These are phyloP conservation scores for Lordiphosa andalusiaca DNA, from an alignment of 2,888 invertebrate species.

Conservation along the genomic window DNA sequence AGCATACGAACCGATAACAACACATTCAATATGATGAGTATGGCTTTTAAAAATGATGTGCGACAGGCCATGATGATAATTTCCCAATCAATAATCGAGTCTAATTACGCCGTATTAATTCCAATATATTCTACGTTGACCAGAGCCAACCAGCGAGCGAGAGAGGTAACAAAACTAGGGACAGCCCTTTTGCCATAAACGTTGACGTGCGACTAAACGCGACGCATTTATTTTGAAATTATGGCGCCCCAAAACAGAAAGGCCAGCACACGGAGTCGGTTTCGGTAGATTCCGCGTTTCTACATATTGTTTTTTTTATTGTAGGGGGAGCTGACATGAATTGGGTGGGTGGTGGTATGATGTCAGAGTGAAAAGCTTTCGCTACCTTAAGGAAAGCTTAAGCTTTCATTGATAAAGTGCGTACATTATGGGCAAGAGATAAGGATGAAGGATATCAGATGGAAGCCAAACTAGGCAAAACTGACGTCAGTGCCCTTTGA, in stretches of 20 bases:
- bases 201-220: slow-evolving; percentile 64
- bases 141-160: slow-evolving; percentile 4
- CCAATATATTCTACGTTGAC: slow-evolving; percentile 13
- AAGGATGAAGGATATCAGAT: slow-evolving; percentile 16
- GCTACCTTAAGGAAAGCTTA: background rate
- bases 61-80: slow-evolving; percentile 68
- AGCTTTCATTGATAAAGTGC: slow-evolving; percentile 23
- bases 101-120: slow-evolving; percentile 30
- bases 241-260: slow-evolving; percentile 50
- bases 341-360: slow-evolving; percentile 31
- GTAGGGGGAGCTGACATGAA: background rate
- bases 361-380: slow-evolving; percentile 28
- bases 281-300: slow-evolving; percentile 32
- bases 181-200: slow-evolving; percentile 57
- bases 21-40: slow-evolving; percentile 70
- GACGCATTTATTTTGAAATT: slow-evolving; percentile 62
- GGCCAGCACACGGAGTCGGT: slow-evolving; percentile 24
- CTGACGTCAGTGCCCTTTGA: slow-evolving; percentile 2
- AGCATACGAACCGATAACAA: slow-evolving; percentile 74
- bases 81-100: slow-evolving; percentile 53
- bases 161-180: slow-evolving; percentile 8
- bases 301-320: slow-evolving; percentile 11
- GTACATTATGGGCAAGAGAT: slow-evolving; percentile 7
- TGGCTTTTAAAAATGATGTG: slow-evolving; percentile 66
- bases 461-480: background rate